Evolutionary conservation across 2,888 invertebrate genomes (phyloP).

Genomic region (Melanargia galathea): DNA sequence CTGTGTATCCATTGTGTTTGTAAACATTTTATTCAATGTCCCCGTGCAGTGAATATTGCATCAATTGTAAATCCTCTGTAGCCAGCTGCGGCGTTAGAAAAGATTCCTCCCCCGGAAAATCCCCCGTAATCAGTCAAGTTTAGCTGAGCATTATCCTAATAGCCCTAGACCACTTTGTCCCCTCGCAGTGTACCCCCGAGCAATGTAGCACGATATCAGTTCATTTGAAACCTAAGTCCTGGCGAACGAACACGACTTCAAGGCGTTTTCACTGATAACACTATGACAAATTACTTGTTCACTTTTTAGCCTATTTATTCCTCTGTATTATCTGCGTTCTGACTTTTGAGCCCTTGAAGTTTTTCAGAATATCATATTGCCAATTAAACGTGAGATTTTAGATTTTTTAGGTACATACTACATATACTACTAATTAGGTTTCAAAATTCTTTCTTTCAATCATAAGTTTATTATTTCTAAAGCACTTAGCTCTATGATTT

Average conservation of each 20-base stretch:
- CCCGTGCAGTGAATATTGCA: not conserved
- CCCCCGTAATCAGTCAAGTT: constrained; percentile 8
- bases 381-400: too few relatives aligned
- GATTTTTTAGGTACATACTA: too few relatives aligned
- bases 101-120: not conserved
- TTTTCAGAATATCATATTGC: too few relatives aligned
- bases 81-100: not conserved
- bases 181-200: not conserved
- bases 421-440: too few relatives aligned
- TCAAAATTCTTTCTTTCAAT: too few relatives aligned
- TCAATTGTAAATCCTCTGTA: not conserved
- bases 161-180: constrained; percentile 7
- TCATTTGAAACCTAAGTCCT: not conserved
- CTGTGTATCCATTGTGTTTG: too few relatives aligned
- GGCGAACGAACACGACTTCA: not conserved
- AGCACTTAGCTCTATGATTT: too few relatives aligned
- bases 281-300: not conserved
- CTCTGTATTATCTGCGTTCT: not conserved
- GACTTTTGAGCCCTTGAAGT: too few relatives aligned
- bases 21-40: not conserved
- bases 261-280: not conserved
- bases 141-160: constrained; percentile 1
- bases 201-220: not conserved
- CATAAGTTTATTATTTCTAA: too few relatives aligned
- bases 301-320: not conserved